Conservation (phyloP, 2,113 vertebrate species). For the Dipodomys merriami region DNA sequence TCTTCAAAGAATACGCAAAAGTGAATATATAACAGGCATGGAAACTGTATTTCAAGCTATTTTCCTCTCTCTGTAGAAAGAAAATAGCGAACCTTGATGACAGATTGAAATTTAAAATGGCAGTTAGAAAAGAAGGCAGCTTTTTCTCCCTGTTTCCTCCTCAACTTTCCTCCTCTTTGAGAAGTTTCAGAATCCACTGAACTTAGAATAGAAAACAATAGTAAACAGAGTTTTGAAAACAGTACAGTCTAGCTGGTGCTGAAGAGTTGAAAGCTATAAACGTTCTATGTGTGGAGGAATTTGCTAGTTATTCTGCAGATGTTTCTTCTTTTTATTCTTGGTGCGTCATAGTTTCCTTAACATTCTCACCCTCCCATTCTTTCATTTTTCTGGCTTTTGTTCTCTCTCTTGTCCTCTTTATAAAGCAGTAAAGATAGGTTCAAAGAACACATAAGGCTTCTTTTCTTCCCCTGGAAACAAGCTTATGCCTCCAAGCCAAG, state of each 20-base stretch:
- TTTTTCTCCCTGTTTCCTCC: background rate
- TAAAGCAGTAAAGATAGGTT: constrained; percentile 52
- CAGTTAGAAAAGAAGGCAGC: background rate
- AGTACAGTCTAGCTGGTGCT: constrained; percentile 10
- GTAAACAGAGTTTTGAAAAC: constrained; percentile 47
- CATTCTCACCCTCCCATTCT: background rate
- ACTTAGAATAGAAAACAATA: constrained; percentile 54
- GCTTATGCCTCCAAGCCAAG: background rate
- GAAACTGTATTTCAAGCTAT: constrained; percentile 1
- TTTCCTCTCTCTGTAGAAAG: background rate
- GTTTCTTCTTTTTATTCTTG: constrained; percentile 46
- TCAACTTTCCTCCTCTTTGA: constrained; percentile 21
- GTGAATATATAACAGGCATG: background rate
- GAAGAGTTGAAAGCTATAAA: constrained; percentile 55
- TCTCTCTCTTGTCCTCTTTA: background rate
- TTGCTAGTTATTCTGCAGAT: constrained; percentile 61
- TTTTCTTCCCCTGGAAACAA: constrained; percentile 45
- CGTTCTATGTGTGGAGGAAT: constrained; percentile 65
- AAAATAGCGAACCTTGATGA: background rate
- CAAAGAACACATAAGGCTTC: background rate
- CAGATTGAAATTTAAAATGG: constrained; percentile 32
- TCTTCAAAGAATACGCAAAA: background rate
- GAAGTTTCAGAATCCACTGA: constrained; percentile 38
- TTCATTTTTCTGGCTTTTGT: background rate
- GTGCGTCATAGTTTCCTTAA: constrained; percentile 40